Base-by-base conservation (phyloP, 2,888 invertebrate genomes). In the Agriopis marginaria region DNA sequence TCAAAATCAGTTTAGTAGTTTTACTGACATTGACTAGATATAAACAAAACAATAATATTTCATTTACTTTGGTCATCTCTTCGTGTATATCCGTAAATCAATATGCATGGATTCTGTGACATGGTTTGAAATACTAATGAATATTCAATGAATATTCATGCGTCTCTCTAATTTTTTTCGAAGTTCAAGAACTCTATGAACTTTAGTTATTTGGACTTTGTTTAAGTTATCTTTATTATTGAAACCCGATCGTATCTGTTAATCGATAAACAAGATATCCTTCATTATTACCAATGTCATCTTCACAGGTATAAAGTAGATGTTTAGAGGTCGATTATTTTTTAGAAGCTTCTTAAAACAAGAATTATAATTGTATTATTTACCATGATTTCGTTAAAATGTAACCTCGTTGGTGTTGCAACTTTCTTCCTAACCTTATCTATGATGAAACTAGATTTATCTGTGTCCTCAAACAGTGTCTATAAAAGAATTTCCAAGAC, bases 401-500 rank as follows among this genome's bases (percentile, higher is more conserved):
- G 12, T 42, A 14, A 11, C 11, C 10, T 47, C 17, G n/a, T 14
- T 51, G 42, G 12, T 69, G 70, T 66, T 59, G 59, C 54, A 66
- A 70, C 66, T 66, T 11, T 65, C 10, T 8, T 65, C 10, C n/a
- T 59, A 11, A n/a, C 61, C 32, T 55, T 66, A 66, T 66, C 62
- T 70, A 47, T 44, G 70, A 49, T 63, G 63, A 66, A 66, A 66
- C 70, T 59, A 70, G 58, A 61, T 56, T 59, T 63, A 70, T 66
- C 70, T 59, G 40, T 59, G 62, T 54, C 32, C 58, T 58, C 14
- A 70, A 62, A 62, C 39, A 12, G 9, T 14, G 10, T 54, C 10
- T 56, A 14, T 54, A 60, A 42, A 59, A 59, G 51, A 51, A 54
- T 56, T 62, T 42, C 51, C 5, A n/a, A 56, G 50, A 54, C 40